Base-by-base conservation (phyloP, 2,113 vertebrate genomes). In the Oxyura jamaicensis region DNA sequence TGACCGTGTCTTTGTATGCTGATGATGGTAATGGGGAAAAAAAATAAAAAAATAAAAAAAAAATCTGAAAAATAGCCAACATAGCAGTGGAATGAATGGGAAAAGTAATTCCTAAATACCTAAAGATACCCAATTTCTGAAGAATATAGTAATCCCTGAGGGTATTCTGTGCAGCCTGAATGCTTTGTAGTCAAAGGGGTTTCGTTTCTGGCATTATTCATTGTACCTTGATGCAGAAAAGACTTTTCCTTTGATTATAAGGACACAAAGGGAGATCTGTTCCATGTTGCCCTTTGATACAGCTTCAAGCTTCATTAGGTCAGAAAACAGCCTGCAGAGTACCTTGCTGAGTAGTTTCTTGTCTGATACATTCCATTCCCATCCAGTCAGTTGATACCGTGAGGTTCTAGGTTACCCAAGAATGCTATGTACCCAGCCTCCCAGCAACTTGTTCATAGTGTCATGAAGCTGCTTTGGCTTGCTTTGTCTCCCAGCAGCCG, bases 211-310 rank as follows among this genome's bases (percentile, higher is more conserved):
- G 26, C 50, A 72, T 82, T 94, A 77, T 67, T 88, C 91, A 80
- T 63, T 72, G 80, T 85, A 93, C 52, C 76, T 94, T 35, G 8
- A 71, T 69, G 88, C 48, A 92, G 79, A 93, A 97, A 96, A 35
- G 28, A 67, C 63, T 85, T 95, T 94, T 69, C 72, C 72, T 95
- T 96, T 95, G 87, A 95, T 97, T 92, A 60, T 19, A 41, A 41
- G 42, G 48, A 44, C 65, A 85, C 67, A 97, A 97, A 97, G 72
- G 22, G 22, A 93, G 55, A 65, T 92, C 52, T 90, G 66, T 97
- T 98, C 77, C 50, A 78, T 33, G 2, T 88, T 79, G 71, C 16
- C 53, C 17, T 42, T 79, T 76, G 35, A 46, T 44, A 41, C 20
- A 66, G 31, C 21, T 83, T 73, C 68, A 63, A 53, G 35, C 2